phyloP scores from a whole-genome alignment of 2,797 vertebrate genomes.

The Melanotaenia trifasciata region DNA sequence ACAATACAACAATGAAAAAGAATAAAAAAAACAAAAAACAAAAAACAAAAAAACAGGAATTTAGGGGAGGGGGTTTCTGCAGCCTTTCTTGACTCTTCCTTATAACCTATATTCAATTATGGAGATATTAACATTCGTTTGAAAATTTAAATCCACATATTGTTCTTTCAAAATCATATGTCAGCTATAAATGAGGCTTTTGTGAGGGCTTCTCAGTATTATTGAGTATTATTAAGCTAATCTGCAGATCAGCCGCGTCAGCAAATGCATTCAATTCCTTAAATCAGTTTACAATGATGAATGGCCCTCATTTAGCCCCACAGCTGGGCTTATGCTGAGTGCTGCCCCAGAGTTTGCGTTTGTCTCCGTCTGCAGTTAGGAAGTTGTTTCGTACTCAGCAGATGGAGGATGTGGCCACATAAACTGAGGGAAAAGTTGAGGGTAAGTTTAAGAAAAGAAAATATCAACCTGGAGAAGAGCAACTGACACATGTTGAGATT shows the following conservation, averaged over 20 bases:
- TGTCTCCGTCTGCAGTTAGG: constrained; percentile 21
- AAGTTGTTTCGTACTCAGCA: constrained; percentile 35
- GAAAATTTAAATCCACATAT: constrained; percentile 17
- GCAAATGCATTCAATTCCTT: constrained; percentile 73
- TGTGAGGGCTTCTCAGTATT: constrained; percentile 20
- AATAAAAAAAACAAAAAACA: constrained; percentile 12
- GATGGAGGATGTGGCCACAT: constrained; percentile 1
- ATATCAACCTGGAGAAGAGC: background rate
- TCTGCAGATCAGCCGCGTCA: constrained; percentile 66
- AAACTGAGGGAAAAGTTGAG: background rate
- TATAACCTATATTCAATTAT: constrained; percentile 31
- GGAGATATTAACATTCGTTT: constrained; percentile 18
- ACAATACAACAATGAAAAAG: constrained; percentile 68
- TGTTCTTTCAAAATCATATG: constrained; percentile 37
- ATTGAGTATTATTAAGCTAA: constrained; percentile 67
- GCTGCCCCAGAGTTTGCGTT: constrained; percentile 51
- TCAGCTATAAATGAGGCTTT: constrained; percentile 30
- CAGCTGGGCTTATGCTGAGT: constrained; percentile 66
- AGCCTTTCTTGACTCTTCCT: background rate
- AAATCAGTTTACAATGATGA: constrained; percentile 80
- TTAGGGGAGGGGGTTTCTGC: constrained; percentile 25
- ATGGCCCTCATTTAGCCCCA: constrained; percentile 70
- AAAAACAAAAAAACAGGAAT: constrained; percentile 32
- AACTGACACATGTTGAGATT: background rate
- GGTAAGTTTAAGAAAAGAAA: background rate